Evolutionary conservation across 2,888 invertebrate genomes (phyloP), one percentile per base, ranked within the genome.

Genomic region (Drosophila hamatofila): DNA sequence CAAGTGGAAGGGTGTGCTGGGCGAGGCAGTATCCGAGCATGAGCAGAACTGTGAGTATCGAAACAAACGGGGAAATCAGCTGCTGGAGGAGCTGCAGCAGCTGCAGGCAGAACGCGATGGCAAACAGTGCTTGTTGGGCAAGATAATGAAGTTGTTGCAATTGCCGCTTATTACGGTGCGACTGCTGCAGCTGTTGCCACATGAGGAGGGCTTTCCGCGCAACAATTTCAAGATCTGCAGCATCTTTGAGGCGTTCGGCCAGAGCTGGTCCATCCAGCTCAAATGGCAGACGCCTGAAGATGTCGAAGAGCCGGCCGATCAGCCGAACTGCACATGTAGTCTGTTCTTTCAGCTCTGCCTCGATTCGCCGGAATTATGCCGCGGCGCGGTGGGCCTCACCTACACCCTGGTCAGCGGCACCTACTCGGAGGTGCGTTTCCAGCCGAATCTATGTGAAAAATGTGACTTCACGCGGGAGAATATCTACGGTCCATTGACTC

Each of bases 371-470:
- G 42, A 30, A 0, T 0, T 4, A 0, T 16, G 7, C 1, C 46
- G 33, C 2, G 0, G n/a, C 23, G 5, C 44, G 0, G 1, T 80
- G n/a, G 42, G 58, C 1, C 21, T 77, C 1, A 65, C 60, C 35
- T 81, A 65, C 42, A 65, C 68, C 2, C 5, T 81, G 52, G 27
- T 74, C 8, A 52, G 52, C 14, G 61, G 72, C 27, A 56, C 46
- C 21, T 42, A 60, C 39, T 71, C 74, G 12, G 79, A 75, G 3
- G 60, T 79, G 0, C 51, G 42, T 2, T 81, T 81, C 12, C 42
- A 25, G 48, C 46, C 65, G 25, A 81, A 81, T 57, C 39, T 81
- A 2, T 71, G 74, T 37, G 69, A 78, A 23, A 72, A 70, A 1
- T 71, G 8, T 6, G 70, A 71, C 5, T 81, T 68, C 30, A 33